These are phyloP conservation scores for Pseudorasbora parva DNA, from an alignment of 2,113 vertebrate genomes.

Conservation along the genomic window DNA sequence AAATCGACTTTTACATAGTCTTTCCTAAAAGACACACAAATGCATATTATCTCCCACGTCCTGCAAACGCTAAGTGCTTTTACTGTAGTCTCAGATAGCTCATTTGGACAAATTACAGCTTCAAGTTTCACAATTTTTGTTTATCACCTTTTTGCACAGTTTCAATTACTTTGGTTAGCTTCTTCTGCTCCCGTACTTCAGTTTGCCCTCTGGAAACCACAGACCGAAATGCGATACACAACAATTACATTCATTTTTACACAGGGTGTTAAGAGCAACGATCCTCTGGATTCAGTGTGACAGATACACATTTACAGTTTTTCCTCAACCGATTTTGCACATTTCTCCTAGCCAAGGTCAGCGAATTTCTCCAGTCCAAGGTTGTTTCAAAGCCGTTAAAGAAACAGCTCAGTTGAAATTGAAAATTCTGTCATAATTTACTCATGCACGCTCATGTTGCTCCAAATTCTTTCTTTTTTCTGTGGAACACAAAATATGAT, in stretches of 20 bases:
- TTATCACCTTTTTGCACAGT: background rate
- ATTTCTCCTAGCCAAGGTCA: conserved; percentile 5
- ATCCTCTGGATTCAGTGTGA: background rate
- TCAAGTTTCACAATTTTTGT: conserved; percentile 8
- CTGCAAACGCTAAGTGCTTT: background rate
- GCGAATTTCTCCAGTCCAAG: background rate
- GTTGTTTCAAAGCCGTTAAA: background rate
- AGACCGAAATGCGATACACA: background rate
- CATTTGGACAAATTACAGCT: background rate
- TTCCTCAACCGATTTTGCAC: background rate
- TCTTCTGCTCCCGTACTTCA: conserved; percentile 3
- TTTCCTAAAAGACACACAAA: background rate
- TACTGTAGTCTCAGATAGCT: conserved; percentile 16
- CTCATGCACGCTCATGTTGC: background rate
- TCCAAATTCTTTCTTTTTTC: background rate
- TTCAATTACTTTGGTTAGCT: conserved; percentile 14
- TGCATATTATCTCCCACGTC: background rate
- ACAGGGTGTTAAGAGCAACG: background rate
- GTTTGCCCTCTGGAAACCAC: conserved; percentile 8
- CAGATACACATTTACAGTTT: conserved; percentile 5
- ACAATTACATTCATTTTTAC: background rate
- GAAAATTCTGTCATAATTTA: background rate
- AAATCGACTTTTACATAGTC: conserved; percentile 19
- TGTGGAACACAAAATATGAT: background rate
- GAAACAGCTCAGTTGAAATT: background rate